These are phyloP conservation scores for Cephalopholis sonnerati DNA, from an alignment of 2,113 vertebrate genomes.

Conservation along the genomic window DNA sequence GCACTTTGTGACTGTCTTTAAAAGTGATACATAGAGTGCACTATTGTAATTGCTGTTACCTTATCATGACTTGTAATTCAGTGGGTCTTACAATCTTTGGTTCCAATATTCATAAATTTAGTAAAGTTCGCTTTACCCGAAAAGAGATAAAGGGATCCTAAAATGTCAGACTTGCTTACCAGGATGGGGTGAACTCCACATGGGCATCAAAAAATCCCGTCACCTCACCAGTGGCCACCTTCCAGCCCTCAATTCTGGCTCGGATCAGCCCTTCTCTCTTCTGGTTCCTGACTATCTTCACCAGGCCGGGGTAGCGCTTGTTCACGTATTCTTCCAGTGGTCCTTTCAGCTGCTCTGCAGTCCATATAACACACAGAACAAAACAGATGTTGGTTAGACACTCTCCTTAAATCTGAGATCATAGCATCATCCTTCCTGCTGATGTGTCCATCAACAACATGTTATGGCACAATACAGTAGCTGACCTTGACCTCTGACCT, in stretches of 20 bases:
- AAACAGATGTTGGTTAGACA: background rate
- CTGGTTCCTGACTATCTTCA: constrained; percentile 97
- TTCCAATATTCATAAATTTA: background rate
- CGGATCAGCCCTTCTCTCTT: constrained; percentile 96
- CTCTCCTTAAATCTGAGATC: no score
- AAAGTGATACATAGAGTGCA: background rate
- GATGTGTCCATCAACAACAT: background rate
- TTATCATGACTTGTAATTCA: background rate
- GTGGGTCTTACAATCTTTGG: background rate
- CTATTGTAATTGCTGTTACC: background rate
- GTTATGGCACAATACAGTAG: background rate
- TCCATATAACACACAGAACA: background rate
- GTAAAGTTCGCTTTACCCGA: background rate
- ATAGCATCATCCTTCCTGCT: background rate
- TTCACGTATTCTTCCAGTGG: constrained; percentile 96
- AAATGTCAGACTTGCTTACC: constrained; percentile 83
- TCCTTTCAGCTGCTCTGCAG: constrained; percentile 93
- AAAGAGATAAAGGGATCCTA: background rate
- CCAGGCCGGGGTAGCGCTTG: constrained; percentile 94
- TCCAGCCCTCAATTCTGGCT: constrained; percentile 97
- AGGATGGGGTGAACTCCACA: constrained; percentile 96
- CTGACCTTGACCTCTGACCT: background rate
- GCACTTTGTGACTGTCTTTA: background rate
- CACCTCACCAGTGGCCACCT: constrained; percentile 92
- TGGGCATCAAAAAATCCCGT: constrained; percentile 98